phyloP scores from a whole-genome alignment of 2,888 invertebrate species.

The Meteorus cinctellus region DNA sequence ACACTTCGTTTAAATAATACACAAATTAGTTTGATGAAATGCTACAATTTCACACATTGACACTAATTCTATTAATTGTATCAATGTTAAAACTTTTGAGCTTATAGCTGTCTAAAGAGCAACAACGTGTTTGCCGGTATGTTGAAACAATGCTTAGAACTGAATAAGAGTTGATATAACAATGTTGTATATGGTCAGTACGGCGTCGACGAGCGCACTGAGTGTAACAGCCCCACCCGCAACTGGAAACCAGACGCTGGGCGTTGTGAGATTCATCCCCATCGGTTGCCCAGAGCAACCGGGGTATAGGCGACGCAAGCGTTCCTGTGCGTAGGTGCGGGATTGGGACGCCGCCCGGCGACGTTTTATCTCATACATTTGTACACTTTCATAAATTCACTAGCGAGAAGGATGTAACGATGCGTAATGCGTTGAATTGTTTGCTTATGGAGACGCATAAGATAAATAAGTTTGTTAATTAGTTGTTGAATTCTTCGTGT shows the following conservation, averaged over 20 bases:
- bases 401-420: not conserved
- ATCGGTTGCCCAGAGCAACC: constrained; percentile 69
- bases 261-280: constrained; percentile 70
- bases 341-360: constrained; percentile 33
- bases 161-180: constrained; percentile 30
- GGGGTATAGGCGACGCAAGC: constrained; percentile 55
- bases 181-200: constrained; percentile 65
- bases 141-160: constrained; percentile 6
- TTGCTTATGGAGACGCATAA: not conserved
- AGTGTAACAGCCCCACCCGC: constrained; percentile 69
- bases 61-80: not conserved
- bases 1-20: not conserved
- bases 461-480: too few relatives aligned
- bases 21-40: not conserved
- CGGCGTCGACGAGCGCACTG: constrained; percentile 68
- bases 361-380: constrained; percentile 41
- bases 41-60: not conserved
- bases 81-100: not conserved
- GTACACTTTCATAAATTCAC: constrained; percentile 38
- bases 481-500: too few relatives aligned
- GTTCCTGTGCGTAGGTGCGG: constrained; percentile 44
- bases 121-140: constrained; percentile 22
- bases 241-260: constrained; percentile 65
- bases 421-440: not conserved
- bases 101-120: too few relatives aligned